These are phyloP conservation scores for Hipparchia semele DNA, from an alignment of 2,888 invertebrate genomes.

Conservation along the genomic window DNA sequence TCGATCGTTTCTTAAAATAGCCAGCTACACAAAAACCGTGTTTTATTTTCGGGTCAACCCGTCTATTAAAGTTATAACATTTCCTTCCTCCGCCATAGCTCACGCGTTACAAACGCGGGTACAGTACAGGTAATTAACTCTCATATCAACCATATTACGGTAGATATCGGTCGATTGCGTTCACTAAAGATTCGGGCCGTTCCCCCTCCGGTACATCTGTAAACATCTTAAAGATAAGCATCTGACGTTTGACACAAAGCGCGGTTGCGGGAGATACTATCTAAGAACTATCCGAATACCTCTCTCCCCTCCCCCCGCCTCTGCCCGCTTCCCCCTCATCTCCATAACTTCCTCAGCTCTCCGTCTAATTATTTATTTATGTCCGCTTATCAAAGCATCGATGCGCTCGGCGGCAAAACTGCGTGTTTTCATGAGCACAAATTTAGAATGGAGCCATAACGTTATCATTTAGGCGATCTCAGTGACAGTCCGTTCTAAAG, in stretches of 20 bases:
- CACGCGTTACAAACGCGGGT: slow-evolving; percentile 35
- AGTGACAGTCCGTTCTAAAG: slow-evolving; percentile 52
- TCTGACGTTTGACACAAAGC: slow-evolving; percentile 84
- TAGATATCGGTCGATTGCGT: slow-evolving; percentile 67
- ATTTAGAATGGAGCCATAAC: slow-evolving; percentile 67
- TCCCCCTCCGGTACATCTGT: slow-evolving; percentile 80
- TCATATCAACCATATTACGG: slow-evolving; percentile 68
- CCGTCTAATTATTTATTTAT: slow-evolving; percentile 82
- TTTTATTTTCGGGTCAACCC: slow-evolving; percentile 23
- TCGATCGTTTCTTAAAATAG: slow-evolving; percentile 11
- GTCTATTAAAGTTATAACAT: slow-evolving; percentile 23
- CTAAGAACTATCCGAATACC: slow-evolving; percentile 73
- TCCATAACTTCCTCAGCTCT: slow-evolving; percentile 57
- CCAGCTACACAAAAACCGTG: slow-evolving; percentile 1
- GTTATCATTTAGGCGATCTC: slow-evolving; percentile 75
- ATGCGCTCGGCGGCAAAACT: slow-evolving; percentile 75
- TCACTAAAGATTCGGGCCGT: slow-evolving; percentile 68
- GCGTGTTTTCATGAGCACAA: slow-evolving; percentile 72
- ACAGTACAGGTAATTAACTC: slow-evolving; percentile 65
- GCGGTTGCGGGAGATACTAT: slow-evolving; percentile 78
- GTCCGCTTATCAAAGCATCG: slow-evolving; percentile 77
- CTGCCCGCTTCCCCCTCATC: slow-evolving; percentile 41
- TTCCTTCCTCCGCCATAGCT: slow-evolving; percentile 31
- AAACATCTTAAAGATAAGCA: slow-evolving; percentile 79
- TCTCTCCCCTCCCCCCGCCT: slow-evolving; percentile 41